phyloP scores from a whole-genome alignment of 2,113 vertebrate species.

The Thamnophis sirtalis region DNA sequence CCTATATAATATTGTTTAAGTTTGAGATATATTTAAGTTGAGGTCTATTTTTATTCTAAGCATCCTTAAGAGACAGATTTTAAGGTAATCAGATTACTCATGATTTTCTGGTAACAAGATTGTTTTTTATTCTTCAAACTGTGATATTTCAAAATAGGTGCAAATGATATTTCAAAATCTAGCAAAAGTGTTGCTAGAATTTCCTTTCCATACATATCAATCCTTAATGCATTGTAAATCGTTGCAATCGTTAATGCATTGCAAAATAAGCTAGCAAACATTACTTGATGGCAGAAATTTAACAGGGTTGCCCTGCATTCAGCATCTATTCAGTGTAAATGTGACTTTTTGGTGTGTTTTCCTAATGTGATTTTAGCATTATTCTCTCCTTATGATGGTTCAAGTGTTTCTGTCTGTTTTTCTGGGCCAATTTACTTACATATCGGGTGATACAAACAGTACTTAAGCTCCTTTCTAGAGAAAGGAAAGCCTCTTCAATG shows the following conservation, averaged over 20 bases:
- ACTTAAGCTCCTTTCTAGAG: neutral
- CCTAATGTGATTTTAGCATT: neutral
- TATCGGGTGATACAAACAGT: neutral
- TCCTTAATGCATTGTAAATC: neutral
- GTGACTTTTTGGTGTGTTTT: neutral
- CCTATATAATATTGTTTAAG: neutral
- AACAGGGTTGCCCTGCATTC: neutral
- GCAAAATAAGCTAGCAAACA: neutral
- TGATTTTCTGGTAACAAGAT: neutral
- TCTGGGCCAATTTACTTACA: neutral
- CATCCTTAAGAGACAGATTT: neutral
- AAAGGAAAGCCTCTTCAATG: neutral
- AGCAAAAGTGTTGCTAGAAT: neutral
- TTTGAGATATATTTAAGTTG: neutral
- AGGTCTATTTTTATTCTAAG: neutral
- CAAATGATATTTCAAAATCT: neutral
- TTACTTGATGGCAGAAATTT: neutral
- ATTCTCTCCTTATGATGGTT: neutral
- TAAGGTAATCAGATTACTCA: neutral
- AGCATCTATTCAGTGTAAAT: neutral
- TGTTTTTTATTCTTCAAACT: neutral
- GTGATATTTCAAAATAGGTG: neutral
- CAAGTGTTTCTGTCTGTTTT: neutral
- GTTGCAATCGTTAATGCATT: neutral
- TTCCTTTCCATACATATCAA: neutral